Evolutionary conservation across 2,888 invertebrate genomes (phyloP), one percentile per base, ranked within the genome.

Genomic region (Zhuqinia jingwanae): DNA sequence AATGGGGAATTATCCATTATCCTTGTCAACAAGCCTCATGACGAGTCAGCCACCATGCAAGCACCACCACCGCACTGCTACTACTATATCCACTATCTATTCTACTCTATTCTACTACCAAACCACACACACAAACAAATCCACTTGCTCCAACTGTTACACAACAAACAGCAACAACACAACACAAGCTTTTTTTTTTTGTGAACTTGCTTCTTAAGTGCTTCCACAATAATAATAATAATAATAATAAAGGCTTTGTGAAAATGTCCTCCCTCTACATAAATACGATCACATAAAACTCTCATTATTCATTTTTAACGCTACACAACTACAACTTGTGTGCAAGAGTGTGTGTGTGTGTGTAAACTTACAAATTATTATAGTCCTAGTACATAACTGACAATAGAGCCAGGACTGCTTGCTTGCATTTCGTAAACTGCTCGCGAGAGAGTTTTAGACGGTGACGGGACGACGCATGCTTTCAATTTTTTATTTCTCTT

Each of bases 1-100:
- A 82, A 87, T 81, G 78, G 87, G 86, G 78, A 87, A 87, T 82
- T 86, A 81, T 81, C 77, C 81, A 86, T 87, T 87, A 87, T 82
- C 78, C 87, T 81, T 87, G 87, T 87, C 87, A 85, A 85, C 87
- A 87, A 87, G 82, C 70, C 17, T 50, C 78, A 87, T 87, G 87
- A 87, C 82, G 87, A 87, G 87, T n/a, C 78, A 87, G 78, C 87
- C 87, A 87, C 87, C 82, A 82, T 85, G 82, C 82, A 70, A 75
- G 82, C 82, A 81, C 68, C 50, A 50, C 47, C 30, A 53, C 47
- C 63, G 20, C 75, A 75, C 42, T n/a, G n/a, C n/a, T n/a, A n/a
- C n/a, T n/a, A n/a, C n/a, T n/a, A n/a, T n/a, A n/a, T n/a, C n/a
- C n/a, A n/a, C n/a, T n/a, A n/a, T n/a, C n/a, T n/a, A n/a, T n/a